These are phyloP conservation scores for Petrophora chlorosata DNA, from an alignment of 2,888 invertebrate species.

Conservation along the genomic window DNA sequence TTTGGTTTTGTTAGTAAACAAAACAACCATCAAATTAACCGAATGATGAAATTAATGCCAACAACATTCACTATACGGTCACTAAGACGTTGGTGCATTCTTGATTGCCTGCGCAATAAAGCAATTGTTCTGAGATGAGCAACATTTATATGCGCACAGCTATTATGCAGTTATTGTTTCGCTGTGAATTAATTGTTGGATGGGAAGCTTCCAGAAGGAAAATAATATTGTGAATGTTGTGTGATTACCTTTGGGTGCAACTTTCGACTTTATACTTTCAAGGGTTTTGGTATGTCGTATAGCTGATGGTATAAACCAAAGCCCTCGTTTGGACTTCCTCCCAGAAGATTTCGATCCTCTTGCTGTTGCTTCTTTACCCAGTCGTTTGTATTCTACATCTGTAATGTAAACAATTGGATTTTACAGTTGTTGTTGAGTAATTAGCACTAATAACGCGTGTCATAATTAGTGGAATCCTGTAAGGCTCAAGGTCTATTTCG, in stretches of 20 bases:
- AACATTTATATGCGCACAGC: no score
- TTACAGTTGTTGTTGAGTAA: no score
- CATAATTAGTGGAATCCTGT: conserved; percentile 1
- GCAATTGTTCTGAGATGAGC: no score
- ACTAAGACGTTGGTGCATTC: no score
- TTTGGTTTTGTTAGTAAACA: not conserved
- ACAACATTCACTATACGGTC: no score
- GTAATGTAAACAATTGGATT: conserved; percentile 6
- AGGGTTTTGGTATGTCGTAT: conserved; percentile 78
- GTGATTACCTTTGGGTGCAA: conserved; percentile 69
- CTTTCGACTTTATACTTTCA: conserved; percentile 78
- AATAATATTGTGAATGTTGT: no score
- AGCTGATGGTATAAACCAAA: conserved; percentile 81
- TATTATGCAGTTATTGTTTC: no score
- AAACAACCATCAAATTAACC: no score
- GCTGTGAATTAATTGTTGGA: not conserved
- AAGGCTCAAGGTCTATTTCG: not conserved
- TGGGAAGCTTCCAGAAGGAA: no score
- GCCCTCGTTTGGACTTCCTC: conserved; percentile 66
- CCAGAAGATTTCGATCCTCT: conserved; percentile 55
- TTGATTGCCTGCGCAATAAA: no score
- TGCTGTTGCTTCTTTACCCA: conserved; percentile 63
- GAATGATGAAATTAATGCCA: no score
- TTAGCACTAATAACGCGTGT: not conserved
- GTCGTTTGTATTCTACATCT: conserved; percentile 79